Evolutionary conservation across 1,140 invertebrate species (phyloP).

Genomic region (Leptinotarsa texana): DNA sequence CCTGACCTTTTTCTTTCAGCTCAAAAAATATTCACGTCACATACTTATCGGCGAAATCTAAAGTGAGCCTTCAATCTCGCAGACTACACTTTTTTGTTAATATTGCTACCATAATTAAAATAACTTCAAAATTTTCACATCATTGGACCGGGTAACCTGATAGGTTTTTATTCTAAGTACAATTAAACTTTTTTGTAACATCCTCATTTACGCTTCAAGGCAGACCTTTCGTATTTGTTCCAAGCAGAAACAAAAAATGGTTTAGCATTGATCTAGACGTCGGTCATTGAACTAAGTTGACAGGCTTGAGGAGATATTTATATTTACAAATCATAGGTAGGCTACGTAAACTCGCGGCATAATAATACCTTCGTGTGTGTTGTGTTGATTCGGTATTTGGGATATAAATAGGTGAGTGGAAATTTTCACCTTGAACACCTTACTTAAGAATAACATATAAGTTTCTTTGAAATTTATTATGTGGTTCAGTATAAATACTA

Average conservation of each 20-base stretch:
- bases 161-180: too few species aligned
- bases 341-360: neutral
- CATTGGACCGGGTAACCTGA: too few species aligned
- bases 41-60: too few species aligned
- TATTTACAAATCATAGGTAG: neutral
- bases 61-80: too few species aligned
- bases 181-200: neutral
- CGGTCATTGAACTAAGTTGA: neutral
- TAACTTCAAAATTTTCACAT: too few species aligned
- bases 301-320: neutral
- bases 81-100: too few species aligned
- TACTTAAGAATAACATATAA: too few species aligned
- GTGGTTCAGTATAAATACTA: too few species aligned
- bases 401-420: neutral
- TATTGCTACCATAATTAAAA: too few species aligned
- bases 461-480: too few species aligned
- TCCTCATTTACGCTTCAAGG: conserved; percentile 2
- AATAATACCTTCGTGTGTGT: neutral
- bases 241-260: neutral
- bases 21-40: too few species aligned
- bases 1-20: too few species aligned
- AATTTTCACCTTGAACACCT: neutral
- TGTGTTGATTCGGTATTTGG: neutral
- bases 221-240: neutral
- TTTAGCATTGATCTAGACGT: neutral